phyloP scores from a whole-genome alignment of 2,888 invertebrate species.

The Yponomeuta plumbellus region DNA sequence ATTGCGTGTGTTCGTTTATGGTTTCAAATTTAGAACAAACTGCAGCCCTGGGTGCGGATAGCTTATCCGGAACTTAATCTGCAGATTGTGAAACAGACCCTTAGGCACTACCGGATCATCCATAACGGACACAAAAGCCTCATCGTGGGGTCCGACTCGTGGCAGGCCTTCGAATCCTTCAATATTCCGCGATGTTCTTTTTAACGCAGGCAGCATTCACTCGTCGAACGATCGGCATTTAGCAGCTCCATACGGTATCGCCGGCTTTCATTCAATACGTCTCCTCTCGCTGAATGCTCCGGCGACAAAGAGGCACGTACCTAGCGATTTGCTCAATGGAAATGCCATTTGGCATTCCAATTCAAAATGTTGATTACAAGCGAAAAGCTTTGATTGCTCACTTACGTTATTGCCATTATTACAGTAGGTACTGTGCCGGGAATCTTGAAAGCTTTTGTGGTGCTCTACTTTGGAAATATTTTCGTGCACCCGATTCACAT shows the following conservation, averaged over 20 bases:
- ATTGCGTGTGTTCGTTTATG: no score
- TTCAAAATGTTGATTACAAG: constrained; percentile 35
- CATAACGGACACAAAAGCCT: no score
- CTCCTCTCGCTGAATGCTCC: constrained; percentile 21
- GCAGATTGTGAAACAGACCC: no score
- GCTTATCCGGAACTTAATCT: no score
- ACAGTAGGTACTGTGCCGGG: background rate
- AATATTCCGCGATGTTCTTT: constrained; percentile 34
- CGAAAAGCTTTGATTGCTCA: constrained; percentile 19
- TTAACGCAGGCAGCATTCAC: constrained; percentile 46
- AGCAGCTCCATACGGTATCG: constrained; percentile 25
- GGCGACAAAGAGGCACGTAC: constrained; percentile 54
- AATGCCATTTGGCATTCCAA: constrained; percentile 51
- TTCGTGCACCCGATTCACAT: no score
- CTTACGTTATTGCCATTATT: constrained; percentile 14
- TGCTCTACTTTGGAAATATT: background rate
- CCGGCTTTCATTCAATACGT: constrained; percentile 12
- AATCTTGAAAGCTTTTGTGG: background rate
- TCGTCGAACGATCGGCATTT: constrained; percentile 40
- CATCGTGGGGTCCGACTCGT: background rate
- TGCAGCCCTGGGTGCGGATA: no score
- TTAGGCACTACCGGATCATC: no score
- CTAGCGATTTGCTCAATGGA: constrained; percentile 47
- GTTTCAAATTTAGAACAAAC: no score
- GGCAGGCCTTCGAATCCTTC: constrained; percentile 10